Percentiles rank a stretch among this genome's conserved stretches.
Conservation (phyloP, 1,140 invertebrate genomes). For the Triops cancriformis region DNA sequence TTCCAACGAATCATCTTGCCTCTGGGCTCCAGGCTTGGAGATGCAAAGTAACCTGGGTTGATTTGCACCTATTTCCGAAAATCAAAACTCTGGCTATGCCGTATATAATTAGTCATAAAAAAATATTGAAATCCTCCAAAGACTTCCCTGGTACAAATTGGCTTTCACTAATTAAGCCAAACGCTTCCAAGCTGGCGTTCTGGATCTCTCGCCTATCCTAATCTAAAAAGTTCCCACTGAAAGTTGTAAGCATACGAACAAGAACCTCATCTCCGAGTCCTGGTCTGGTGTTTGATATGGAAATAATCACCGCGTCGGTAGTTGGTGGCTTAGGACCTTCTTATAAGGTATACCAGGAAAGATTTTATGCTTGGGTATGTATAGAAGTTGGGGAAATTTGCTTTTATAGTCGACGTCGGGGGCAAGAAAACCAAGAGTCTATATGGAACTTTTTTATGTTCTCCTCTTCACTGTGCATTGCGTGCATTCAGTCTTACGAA, state of each 20-base stretch:
- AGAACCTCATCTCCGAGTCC: background rate
- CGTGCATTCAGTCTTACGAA: background rate
- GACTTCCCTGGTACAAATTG: background rate
- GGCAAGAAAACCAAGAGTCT: background rate
- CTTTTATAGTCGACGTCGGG: background rate
- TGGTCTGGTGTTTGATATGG: background rate
- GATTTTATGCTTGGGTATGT: background rate
- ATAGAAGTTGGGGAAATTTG: background rate
- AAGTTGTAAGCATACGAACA: background rate
- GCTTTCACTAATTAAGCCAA: background rate
- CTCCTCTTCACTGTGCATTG: background rate
- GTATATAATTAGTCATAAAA: background rate
- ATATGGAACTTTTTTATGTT: background rate
- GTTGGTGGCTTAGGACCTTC: background rate
- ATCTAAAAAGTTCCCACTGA: background rate
- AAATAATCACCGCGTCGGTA: slow-evolving; percentile 1
- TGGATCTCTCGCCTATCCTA: background rate
- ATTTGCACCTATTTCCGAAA: background rate
- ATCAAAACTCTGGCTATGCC: background rate
- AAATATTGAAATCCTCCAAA: background rate
- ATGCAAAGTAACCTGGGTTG: background rate
- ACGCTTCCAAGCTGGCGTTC: background rate
- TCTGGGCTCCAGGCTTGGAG: background rate
- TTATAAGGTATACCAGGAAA: background rate
- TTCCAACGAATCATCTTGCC: background rate